phyloP scores from a whole-genome alignment of 2,888 invertebrate species.

The Netelia virgata region DNA sequence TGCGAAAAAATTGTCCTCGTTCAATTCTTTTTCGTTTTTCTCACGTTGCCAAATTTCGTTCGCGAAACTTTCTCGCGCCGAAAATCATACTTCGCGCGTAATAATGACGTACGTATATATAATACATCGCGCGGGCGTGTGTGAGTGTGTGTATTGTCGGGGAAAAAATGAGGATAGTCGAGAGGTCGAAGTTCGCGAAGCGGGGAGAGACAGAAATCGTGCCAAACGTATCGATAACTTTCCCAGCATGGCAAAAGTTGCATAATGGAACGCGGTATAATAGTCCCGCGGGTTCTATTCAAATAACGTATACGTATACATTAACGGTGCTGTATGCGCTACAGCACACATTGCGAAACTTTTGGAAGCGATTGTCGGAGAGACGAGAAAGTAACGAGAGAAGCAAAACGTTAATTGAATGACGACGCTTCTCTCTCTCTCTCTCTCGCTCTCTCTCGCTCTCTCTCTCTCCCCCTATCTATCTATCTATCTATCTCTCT shows the following conservation, averaged over 20 bases:
- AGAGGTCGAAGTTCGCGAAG: slow-evolving; percentile 55
- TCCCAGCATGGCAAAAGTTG: slow-evolving; percentile 60
- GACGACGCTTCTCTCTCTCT: slow-evolving; percentile 18
- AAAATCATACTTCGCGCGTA: background rate
- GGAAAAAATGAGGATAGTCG: slow-evolving; percentile 8
- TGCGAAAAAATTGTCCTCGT: background rate
- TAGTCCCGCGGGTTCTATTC: slow-evolving; percentile 53
- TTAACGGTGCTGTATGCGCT: slow-evolving; percentile 25
- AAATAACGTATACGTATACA: slow-evolving; percentile 40
- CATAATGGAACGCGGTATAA: slow-evolving; percentile 59
- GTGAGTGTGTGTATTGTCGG: slow-evolving; percentile 8
- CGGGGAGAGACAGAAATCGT: slow-evolving; percentile 50
- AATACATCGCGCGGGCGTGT: background rate
- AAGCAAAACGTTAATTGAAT: slow-evolving; percentile 61
- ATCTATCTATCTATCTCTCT: background rate
- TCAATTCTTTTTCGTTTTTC: background rate
- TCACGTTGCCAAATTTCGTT: background rate
- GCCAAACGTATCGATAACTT: slow-evolving; percentile 66
- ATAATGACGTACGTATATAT: background rate
- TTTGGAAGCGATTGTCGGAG: slow-evolving; percentile 58
- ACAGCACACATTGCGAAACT: slow-evolving; percentile 58
- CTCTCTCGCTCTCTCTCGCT: slow-evolving; percentile 38
- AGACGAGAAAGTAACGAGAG: slow-evolving; percentile 63
- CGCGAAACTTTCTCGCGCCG: background rate
- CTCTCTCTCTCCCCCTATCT: slow-evolving; percentile 32